Conservation (phyloP, 2,113 vertebrate species). For the Sphyrna mokarran region DNA sequence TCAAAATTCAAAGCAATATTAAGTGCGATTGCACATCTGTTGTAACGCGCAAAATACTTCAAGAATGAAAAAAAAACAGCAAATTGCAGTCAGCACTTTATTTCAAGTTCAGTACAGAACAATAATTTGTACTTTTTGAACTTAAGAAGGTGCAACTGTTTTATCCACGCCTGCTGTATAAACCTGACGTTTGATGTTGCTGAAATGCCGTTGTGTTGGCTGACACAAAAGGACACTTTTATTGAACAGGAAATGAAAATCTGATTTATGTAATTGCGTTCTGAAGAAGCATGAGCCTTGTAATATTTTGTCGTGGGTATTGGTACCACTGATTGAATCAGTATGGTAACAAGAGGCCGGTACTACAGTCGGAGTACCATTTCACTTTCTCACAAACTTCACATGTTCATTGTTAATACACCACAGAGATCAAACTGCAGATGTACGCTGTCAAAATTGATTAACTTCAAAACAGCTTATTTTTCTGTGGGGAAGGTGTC, state of each 20-base stretch:
- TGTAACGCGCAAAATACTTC: background rate
- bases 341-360: slow-evolving; percentile 4
- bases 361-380: background rate
- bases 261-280: slow-evolving; percentile 31
- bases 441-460: background rate
- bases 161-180: background rate
- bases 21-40: background rate
- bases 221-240: slow-evolving; percentile 12
- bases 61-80: background rate
- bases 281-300: background rate
- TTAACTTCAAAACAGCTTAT: slow-evolving; percentile 6
- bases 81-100: slow-evolving; percentile 9
- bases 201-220: background rate
- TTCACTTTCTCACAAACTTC: slow-evolving; percentile 12
- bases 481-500: background rate
- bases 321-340: slow-evolving; percentile 22
- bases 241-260: slow-evolving; percentile 31
- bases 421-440: slow-evolving; percentile 6
- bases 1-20: background rate
- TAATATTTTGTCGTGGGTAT: background rate
- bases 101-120: background rate
- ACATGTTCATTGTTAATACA: slow-evolving; percentile 1
- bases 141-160: background rate
- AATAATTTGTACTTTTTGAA: slow-evolving; percentile 18
- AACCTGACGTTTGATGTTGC: background rate